A percentile compares a stretch with the other conserved stretches of the same genome.
phyloP scores from a whole-genome alignment of 2,113 vertebrate species.

The Petrocephalus zakoni region DNA sequence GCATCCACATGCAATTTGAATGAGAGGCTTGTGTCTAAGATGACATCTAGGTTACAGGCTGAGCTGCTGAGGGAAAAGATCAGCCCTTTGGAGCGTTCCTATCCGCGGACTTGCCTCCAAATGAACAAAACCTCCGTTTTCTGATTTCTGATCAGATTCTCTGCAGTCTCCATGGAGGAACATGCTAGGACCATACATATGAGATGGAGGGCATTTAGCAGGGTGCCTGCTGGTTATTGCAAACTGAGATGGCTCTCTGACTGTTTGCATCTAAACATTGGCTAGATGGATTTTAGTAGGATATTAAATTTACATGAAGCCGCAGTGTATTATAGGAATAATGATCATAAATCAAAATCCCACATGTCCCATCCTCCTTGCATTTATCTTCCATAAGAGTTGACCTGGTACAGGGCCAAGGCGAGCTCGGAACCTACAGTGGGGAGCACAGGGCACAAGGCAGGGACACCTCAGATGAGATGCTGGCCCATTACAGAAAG shows the following conservation, averaged over 20 bases:
- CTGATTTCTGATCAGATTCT: too few relatives aligned
- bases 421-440: background rate
- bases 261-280: background rate
- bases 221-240: background rate
- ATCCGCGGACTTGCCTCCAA: too few relatives aligned
- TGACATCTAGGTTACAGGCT: too few relatives aligned
- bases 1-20: too few relatives aligned
- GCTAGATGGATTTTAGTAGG: background rate
- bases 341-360: background rate
- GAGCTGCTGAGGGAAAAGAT: too few relatives aligned
- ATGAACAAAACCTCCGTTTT: too few relatives aligned
- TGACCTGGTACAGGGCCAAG: background rate
- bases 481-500: background rate
- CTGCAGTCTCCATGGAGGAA: too few relatives aligned
- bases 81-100: too few relatives aligned
- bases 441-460: background rate
- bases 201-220: background rate
- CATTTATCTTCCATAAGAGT: background rate
- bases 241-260: background rate
- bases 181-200: background rate
- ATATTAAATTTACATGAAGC: background rate
- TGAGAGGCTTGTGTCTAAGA: too few relatives aligned
- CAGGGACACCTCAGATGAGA: background rate
- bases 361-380: background rate
- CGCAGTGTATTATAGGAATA: background rate